phyloP scores from a whole-genome alignment of 2,113 vertebrate species.

The Microtus richardsoni region DNA sequence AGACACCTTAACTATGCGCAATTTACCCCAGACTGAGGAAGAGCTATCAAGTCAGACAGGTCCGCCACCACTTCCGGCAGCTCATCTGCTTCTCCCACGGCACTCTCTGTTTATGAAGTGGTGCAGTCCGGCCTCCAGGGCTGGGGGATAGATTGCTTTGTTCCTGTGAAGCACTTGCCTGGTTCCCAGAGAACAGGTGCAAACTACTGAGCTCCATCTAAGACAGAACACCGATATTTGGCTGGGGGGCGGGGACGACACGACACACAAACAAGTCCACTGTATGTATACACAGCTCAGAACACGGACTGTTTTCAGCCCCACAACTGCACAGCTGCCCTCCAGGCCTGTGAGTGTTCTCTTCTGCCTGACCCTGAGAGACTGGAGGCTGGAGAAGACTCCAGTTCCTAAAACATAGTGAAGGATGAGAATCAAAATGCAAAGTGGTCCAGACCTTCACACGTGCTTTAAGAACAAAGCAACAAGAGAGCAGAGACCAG shows the following conservation, averaged over 20 bases:
- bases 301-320: neutral
- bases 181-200: conserved; percentile 59
- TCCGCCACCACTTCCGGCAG: neutral
- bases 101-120: conserved; percentile 43
- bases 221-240: conserved; percentile 3
- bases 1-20: neutral
- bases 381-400: conserved; percentile 27
- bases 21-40: neutral
- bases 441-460: neutral
- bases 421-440: conserved; percentile 31
- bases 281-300: neutral
- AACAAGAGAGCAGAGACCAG: neutral
- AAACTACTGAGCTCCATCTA: conserved; percentile 48
- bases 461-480: conserved; percentile 25
- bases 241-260: neutral
- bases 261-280: conserved; percentile 8
- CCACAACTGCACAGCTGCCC: conserved; percentile 11
- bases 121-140: conserved; percentile 27
- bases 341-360: neutral
- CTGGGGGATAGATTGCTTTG: conserved; percentile 51
- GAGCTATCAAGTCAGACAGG: neutral
- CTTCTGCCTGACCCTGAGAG: neutral
- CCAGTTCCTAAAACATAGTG: conserved; percentile 18
- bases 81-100: conserved; percentile 13
- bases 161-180: conserved; percentile 54